Evolutionary conservation across 2,888 invertebrate species (phyloP).

Genomic region (Hydroisotoma schaefferi): DNA sequence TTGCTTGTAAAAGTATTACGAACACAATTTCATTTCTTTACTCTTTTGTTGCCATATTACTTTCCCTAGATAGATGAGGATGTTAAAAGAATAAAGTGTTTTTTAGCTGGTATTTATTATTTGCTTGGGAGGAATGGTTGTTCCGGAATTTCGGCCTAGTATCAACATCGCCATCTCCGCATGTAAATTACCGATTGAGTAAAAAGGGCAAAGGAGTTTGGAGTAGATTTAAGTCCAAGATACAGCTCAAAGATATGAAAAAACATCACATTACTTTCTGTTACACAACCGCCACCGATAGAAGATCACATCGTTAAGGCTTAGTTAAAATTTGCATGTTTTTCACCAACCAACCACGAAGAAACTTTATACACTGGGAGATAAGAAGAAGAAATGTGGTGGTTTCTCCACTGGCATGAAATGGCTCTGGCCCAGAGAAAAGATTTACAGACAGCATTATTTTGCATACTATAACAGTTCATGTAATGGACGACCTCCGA

Average conservation of each 20-base stretch:
- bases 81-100: too few species aligned
- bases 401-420: constrained; percentile 11
- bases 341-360: background rate
- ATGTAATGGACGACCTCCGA: constrained; percentile 12
- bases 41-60: too few species aligned
- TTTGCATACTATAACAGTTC: constrained; percentile 18
- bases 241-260: background rate
- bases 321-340: constrained; percentile 15
- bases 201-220: too few species aligned
- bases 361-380: background rate
- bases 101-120: too few species aligned
- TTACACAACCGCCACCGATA: background rate
- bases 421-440: constrained; percentile 10
- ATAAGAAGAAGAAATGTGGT: background rate
- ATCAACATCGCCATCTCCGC: too few species aligned
- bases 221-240: background rate
- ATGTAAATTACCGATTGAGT: too few species aligned
- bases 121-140: too few species aligned
- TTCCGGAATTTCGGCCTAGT: too few species aligned
- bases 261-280: constrained; percentile 12
- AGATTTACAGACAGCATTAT: constrained; percentile 23
- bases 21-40: too few species aligned
- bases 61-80: too few species aligned
- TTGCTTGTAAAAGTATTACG: too few species aligned
- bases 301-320: constrained; percentile 5